Evolutionary conservation across 2,113 vertebrate genomes (phyloP).

Genomic region (Paratilapia polleni): DNA sequence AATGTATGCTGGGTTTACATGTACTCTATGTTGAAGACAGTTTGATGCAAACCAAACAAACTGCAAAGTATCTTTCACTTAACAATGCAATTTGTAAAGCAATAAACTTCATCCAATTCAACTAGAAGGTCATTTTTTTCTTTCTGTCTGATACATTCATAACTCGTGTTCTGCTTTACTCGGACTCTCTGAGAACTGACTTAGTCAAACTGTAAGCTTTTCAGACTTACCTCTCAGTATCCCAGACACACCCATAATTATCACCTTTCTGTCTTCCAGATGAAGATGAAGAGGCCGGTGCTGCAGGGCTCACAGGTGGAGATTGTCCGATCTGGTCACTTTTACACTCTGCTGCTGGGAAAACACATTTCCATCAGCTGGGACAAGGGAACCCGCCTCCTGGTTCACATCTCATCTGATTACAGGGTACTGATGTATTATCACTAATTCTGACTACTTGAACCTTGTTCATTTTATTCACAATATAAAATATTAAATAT

Average conservation of each 20-base stretch:
- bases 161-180: not conserved
- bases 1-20: too few relatives aligned
- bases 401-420: constrained; percentile 85
- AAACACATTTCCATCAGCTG: constrained; percentile 87
- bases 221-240: not conserved
- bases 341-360: constrained; percentile 87
- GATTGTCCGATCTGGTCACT: constrained; percentile 87
- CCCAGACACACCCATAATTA: not conserved
- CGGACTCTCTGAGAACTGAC: rapidly evolving
- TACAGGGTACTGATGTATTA: constrained; percentile 81
- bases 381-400: constrained; percentile 86
- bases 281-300: constrained; percentile 86
- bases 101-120: not conserved
- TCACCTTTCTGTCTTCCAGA: constrained; percentile 72
- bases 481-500: not conserved
- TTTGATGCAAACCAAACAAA: not conserved
- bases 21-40: too few relatives aligned
- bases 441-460: not conserved
- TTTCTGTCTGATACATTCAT: not conserved
- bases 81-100: not conserved
- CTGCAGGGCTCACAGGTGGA: constrained; percentile 83
- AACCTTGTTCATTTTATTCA: not conserved
- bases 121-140: not conserved
- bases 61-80: not conserved
- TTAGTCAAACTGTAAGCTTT: not conserved